Percentiles rank a stretch among this genome's conserved stretches.
Conservation (phyloP, 2,888 invertebrate genomes). For the Drosophila colorata region DNA sequence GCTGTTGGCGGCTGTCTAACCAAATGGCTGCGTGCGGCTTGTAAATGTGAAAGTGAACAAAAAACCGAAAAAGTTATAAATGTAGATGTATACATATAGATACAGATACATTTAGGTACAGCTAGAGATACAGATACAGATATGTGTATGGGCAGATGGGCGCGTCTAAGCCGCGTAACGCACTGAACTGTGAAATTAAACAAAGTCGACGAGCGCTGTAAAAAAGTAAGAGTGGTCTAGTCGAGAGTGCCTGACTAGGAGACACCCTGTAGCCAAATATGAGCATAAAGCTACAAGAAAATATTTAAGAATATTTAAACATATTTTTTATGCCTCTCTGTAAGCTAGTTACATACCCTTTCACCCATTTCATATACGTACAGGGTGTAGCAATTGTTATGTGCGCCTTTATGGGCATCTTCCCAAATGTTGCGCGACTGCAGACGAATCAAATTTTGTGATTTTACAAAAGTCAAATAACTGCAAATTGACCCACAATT, state of each 20-base stretch:
- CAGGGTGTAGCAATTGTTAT: neutral
- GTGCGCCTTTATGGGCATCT: neutral
- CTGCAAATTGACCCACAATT: constrained; percentile 1
- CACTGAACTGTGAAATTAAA: constrained; percentile 83
- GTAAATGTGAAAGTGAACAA: constrained; percentile 49
- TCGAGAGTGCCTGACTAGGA: neutral
- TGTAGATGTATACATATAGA: constrained; percentile 5
- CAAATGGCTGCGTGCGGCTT: constrained; percentile 46
- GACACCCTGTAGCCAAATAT: neutral
- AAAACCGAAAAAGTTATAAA: constrained; percentile 4
- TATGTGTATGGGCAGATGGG: constrained; percentile 46
- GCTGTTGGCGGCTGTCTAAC: constrained; percentile 44
- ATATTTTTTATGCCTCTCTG: neutral
- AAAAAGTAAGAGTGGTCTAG: constrained; percentile 19
- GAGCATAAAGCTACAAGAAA: no score
- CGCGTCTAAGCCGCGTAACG: constrained; percentile 70
- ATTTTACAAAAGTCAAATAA: neutral
- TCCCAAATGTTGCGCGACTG: neutral
- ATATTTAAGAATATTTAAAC: constrained; percentile 1
- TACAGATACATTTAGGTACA: constrained; percentile 9
- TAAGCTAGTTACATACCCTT: neutral
- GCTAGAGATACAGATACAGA: constrained; percentile 7
- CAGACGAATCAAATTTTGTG: neutral
- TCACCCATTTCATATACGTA: neutral
- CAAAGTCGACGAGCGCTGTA: constrained; percentile 49